Percentiles rank a stretch among this genome's conserved stretches.
Conservation (phyloP, 2,888 invertebrate genomes). For the Tridacna crocea region DNA sequence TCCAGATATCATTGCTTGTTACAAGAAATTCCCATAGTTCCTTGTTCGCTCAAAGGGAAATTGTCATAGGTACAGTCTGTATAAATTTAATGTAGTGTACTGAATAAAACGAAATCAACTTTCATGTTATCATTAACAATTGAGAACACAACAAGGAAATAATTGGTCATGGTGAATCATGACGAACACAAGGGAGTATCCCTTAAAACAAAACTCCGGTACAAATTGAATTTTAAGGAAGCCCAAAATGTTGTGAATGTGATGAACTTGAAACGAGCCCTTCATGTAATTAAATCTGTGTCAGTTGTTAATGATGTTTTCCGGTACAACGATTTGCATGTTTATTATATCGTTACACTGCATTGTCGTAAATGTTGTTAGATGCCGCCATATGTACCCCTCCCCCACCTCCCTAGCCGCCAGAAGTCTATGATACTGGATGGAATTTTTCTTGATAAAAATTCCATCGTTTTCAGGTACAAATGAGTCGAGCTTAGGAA, state of each 20-base stretch:
- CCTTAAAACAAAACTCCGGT: not conserved
- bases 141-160: not conserved
- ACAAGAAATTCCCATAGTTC: too few relatives aligned
- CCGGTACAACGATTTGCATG: not conserved
- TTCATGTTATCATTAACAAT: too few relatives aligned
- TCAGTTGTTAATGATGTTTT: slow-evolving; percentile 15
- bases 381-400: not conserved
- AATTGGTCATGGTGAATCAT: not conserved
- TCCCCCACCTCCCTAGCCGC: not conserved
- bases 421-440: too few relatives aligned
- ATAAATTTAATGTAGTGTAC: too few relatives aligned
- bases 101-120: too few relatives aligned
- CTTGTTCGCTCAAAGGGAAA: too few relatives aligned
- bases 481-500: too few relatives aligned
- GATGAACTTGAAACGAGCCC: slow-evolving; percentile 16
- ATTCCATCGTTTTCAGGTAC: too few relatives aligned
- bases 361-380: not conserved
- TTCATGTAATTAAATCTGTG: slow-evolving; percentile 13
- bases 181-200: not conserved
- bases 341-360: not conserved
- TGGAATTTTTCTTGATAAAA: too few relatives aligned
- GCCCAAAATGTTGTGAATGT: not conserved
- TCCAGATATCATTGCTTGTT: too few relatives aligned
- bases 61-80: too few relatives aligned
- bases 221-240: not conserved